A percentile compares a stretch with the other conserved stretches of the same genome.
Evolutionary conservation across 2,888 invertebrate species (phyloP).

Genomic region (Hypercompe scribonia): DNA sequence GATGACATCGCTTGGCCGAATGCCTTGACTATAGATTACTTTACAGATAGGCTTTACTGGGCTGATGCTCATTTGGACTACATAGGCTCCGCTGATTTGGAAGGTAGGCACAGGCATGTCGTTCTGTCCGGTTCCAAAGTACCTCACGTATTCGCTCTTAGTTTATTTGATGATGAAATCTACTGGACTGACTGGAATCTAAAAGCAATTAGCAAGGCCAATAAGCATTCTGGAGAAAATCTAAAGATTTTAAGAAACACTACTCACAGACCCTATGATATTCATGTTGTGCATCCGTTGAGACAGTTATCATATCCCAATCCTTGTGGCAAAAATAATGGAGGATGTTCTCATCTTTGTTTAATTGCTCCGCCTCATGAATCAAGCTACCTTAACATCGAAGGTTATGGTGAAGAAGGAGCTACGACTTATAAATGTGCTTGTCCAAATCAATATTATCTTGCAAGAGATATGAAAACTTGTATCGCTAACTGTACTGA

Average conservation of each 20-base stretch:
- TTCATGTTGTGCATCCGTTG: constrained; percentile 96
- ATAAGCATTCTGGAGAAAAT: constrained; percentile 95
- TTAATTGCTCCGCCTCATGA: constrained; percentile 94
- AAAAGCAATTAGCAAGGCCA: constrained; percentile 95
- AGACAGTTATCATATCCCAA: constrained; percentile 94
- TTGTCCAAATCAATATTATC: constrained; percentile 97
- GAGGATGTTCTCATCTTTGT: constrained; percentile 98
- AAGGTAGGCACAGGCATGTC: constrained; percentile 94
- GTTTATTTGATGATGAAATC: constrained; percentile 96
- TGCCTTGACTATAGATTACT: constrained; percentile 98
- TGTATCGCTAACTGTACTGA: constrained; percentile 98
- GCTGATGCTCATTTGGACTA: constrained; percentile 99
- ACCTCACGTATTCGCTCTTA: constrained; percentile 98
- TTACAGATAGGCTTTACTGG: constrained; percentile 98
- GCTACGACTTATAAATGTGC: constrained; percentile 93
- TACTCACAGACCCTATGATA: constrained; percentile 97
- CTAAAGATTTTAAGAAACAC: constrained; percentile 93
- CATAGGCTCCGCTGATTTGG: constrained; percentile 97
- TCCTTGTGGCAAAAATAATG: constrained; percentile 97
- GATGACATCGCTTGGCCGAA: constrained; percentile 99
- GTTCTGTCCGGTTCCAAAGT: constrained; percentile 93
- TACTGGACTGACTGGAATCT: constrained; percentile 99
- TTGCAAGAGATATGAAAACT: constrained; percentile 93
- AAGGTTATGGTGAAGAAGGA: constrained; percentile 93
- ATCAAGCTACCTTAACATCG: constrained; percentile 91